Percentiles rank a stretch among this genome's conserved stretches.
These are phyloP conservation scores for Lophotriccus pileatus DNA, from an alignment of 2,797 vertebrate species.

Conservation along the genomic window DNA sequence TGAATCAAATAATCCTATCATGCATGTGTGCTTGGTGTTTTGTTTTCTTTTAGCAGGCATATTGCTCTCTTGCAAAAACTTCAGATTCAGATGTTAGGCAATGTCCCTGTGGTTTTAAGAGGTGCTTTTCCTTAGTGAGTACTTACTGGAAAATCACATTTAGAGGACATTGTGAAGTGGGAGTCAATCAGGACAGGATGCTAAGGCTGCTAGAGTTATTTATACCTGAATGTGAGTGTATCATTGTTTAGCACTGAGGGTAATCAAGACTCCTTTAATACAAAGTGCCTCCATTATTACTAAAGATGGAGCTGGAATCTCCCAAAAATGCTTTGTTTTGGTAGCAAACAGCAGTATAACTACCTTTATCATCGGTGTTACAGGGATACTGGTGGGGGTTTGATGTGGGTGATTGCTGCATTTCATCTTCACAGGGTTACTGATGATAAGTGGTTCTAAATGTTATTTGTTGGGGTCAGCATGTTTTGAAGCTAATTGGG, in stretches of 20 bases:
- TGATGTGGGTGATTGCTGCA: not conserved
- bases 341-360: not conserved
- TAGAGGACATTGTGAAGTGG: not conserved
- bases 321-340: not conserved
- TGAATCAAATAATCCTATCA: constrained; percentile 43
- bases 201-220: not conserved
- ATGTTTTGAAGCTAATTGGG: not conserved
- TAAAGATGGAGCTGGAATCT: not conserved
- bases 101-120: not conserved
- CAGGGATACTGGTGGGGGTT: not conserved
- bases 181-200: not conserved
- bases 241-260: not conserved
- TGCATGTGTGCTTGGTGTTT: not conserved
- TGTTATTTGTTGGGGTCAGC: not conserved
- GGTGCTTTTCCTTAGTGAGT: not conserved
- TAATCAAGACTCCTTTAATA: not conserved
- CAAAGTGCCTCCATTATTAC: not conserved
- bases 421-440: constrained; percentile 11
- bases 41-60: constrained; percentile 11
- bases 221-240: not conserved
- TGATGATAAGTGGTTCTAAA: not conserved
- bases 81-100: not conserved
- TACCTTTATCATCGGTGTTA: not conserved
- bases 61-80: constrained; percentile 12
- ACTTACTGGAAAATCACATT: not conserved